phyloP scores from a whole-genome alignment of 2,113 vertebrate species.

The Heloderma charlesbogerti region DNA sequence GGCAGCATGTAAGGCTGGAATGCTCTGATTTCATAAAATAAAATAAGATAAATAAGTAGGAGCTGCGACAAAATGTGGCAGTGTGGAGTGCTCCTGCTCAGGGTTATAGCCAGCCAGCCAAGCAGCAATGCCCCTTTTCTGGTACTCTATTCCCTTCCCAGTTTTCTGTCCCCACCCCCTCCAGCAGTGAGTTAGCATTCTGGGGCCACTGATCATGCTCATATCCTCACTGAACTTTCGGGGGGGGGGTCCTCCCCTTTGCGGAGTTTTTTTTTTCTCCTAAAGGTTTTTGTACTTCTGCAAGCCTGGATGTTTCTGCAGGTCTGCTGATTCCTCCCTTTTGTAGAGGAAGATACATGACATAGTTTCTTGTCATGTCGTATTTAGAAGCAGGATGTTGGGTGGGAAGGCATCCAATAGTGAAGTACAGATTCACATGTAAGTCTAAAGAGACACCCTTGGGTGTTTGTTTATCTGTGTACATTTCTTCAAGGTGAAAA shows the following conservation, averaged over 20 bases:
- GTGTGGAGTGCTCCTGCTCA: not conserved
- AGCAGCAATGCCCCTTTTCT: not conserved
- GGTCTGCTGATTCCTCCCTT: no score
- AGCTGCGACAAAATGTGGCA: not conserved
- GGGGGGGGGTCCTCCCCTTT: not conserved
- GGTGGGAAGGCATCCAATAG: no score
- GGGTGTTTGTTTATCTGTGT: not conserved
- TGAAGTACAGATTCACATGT: not conserved
- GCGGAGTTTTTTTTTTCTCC: not conserved
- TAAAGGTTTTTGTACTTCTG: no score
- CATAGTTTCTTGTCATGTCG: not conserved
- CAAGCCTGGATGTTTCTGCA: no score
- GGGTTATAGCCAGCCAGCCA: not conserved
- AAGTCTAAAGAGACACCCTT: not conserved
- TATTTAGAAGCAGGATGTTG: no score
- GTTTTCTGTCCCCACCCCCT: not conserved
- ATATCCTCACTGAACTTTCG: not conserved
- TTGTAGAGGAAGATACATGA: no score
- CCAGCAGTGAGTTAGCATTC: not conserved
- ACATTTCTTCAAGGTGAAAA: no score
- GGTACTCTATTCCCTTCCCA: not conserved
- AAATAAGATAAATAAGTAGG: not conserved
- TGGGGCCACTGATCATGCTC: not conserved
- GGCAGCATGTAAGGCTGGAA: not conserved
- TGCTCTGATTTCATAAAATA: not conserved